Evolutionary conservation across 2,797 vertebrate species (phyloP).

Genomic region (Mormyrops attenuatus): DNA sequence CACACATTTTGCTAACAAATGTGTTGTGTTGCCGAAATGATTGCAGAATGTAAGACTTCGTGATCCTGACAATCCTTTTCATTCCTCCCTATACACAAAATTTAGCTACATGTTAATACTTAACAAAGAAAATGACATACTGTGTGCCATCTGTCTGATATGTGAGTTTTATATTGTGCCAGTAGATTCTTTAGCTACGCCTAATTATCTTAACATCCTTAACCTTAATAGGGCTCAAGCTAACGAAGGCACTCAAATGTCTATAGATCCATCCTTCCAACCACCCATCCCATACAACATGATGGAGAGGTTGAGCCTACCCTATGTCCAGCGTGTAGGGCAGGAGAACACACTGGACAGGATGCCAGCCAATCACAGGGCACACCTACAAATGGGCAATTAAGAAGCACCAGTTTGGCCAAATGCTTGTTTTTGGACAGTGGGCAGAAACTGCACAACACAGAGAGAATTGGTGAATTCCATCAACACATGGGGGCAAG

Average conservation of each 20-base stretch:
- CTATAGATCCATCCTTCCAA: not conserved
- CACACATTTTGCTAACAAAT: slow-evolving; percentile 16
- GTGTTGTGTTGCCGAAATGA: not conserved
- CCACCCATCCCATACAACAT: not conserved
- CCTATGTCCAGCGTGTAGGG: not conserved
- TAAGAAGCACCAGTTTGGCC: not conserved
- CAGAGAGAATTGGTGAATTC: not conserved
- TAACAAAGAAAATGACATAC: not conserved
- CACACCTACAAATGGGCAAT: not conserved
- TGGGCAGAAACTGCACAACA: not conserved
- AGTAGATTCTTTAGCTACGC: not conserved
- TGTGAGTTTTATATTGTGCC: not conserved
- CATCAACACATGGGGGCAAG: not conserved
- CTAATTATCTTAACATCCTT: not conserved
- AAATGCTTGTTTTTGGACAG: not conserved
- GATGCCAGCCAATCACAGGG: not conserved
- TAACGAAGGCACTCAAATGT: not conserved
- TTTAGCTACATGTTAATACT: not conserved
- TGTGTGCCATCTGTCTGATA: not conserved
- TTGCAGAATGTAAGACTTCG: not conserved
- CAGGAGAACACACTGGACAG: not conserved
- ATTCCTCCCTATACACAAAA: not conserved
- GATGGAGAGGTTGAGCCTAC: not conserved
- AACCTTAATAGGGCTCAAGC: not conserved
- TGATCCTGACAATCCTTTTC: not conserved